A percentile compares a stretch with the other conserved stretches of the same genome.
Evolutionary conservation across 1,140 invertebrate genomes (phyloP).

Genomic region (Adoxophyes honmai): DNA sequence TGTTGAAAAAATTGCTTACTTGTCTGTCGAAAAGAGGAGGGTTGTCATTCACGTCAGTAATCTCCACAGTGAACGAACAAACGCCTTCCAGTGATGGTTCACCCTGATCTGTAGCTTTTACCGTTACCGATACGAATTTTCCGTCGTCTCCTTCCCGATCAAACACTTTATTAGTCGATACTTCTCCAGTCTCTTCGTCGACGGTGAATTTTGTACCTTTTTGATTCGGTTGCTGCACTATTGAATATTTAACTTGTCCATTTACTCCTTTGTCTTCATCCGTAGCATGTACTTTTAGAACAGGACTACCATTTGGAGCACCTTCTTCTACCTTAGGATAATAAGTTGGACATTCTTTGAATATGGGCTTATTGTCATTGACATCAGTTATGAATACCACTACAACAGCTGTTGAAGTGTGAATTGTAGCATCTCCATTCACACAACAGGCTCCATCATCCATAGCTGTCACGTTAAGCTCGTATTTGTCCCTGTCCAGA

Average conservation of each 20-base stretch:
- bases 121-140: conserved; percentile 96
- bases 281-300: conserved; percentile 95
- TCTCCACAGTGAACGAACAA: conserved; percentile 97
- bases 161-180: conserved; percentile 96
- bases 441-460: conserved; percentile 96
- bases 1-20: conserved; percentile 77
- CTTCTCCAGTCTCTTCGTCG: conserved; percentile 95
- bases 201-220: conserved; percentile 97
- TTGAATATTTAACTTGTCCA: conserved; percentile 95
- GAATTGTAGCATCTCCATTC: conserved; percentile 89
- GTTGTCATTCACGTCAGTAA: conserved; percentile 96
- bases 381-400: conserved; percentile 98
- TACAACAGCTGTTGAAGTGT: conserved; percentile 96
- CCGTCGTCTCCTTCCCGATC: conserved; percentile 97
- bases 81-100: conserved; percentile 96
- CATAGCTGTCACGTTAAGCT: conserved; percentile 95
- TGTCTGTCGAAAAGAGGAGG: conserved; percentile 96
- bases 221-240: conserved; percentile 97
- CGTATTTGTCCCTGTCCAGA: conserved; percentile 93
- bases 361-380: conserved; percentile 96
- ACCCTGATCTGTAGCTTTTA: conserved; percentile 97
- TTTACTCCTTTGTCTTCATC: conserved; percentile 97
- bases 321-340: conserved; percentile 95
- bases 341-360: conserved; percentile 94
- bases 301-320: conserved; percentile 93